A percentile compares a stretch with the other conserved stretches of the same genome.
Evolutionary conservation across 2,888 invertebrate genomes (phyloP).

Genomic region (Cantharis flavilabris): DNA sequence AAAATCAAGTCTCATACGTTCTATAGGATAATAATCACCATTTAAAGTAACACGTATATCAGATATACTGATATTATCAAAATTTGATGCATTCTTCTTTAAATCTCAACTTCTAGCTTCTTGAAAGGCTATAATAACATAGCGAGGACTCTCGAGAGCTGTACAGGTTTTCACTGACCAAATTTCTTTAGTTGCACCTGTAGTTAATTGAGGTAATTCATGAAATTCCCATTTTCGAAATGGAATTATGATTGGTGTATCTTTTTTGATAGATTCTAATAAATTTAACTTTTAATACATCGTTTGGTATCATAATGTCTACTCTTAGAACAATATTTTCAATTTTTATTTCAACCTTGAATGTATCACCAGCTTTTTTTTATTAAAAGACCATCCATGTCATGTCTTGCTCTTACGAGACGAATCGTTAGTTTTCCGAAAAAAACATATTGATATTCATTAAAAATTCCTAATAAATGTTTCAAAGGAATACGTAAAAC

Average conservation of each 20-base stretch:
- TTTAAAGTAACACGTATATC: slow-evolving; percentile 46
- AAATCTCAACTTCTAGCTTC: slow-evolving; percentile 42
- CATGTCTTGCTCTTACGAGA: background rate
- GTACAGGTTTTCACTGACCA: slow-evolving; percentile 43
- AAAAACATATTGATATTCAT: slow-evolving; percentile 3
- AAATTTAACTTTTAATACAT: background rate
- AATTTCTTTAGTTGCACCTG: background rate
- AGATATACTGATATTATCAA: slow-evolving; percentile 38
- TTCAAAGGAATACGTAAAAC: background rate
- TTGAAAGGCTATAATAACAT: slow-evolving; percentile 48
- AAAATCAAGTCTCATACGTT: slow-evolving; percentile 41
- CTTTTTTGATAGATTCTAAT: background rate
- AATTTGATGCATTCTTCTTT: slow-evolving; percentile 33
- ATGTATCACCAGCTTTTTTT: background rate
- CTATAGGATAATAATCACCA: slow-evolving; percentile 44
- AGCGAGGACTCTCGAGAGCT: slow-evolving; percentile 48
- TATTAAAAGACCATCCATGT: background rate
- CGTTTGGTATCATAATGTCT: background rate
- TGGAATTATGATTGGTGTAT: background rate
- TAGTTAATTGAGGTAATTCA: slow-evolving; percentile 43
- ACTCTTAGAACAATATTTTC: background rate
- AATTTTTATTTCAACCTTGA: background rate
- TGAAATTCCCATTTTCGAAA: slow-evolving; percentile 46
- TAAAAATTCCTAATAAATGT: slow-evolving; percentile 4
- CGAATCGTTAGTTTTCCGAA: background rate